phyloP scores from a whole-genome alignment of 2,113 vertebrate genomes.

The Ascaphus truei region DNA sequence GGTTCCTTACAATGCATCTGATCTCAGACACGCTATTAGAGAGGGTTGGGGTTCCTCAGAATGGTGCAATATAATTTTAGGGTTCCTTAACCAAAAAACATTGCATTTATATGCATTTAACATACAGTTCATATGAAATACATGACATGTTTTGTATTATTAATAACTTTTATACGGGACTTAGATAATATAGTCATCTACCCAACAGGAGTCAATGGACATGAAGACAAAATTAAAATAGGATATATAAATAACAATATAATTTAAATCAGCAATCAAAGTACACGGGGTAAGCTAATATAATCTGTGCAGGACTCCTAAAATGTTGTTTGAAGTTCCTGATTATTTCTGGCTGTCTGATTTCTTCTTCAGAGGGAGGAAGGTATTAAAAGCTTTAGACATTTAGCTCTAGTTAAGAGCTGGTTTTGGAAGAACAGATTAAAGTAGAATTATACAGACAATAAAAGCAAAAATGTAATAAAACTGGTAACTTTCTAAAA shows the following conservation, averaged over 20 bases:
- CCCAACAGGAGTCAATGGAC: neutral
- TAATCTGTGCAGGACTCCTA: constrained; percentile 39
- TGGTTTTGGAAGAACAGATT: constrained; percentile 34
- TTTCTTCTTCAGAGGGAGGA: constrained; percentile 27
- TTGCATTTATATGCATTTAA: no score
- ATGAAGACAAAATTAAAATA: constrained; percentile 1
- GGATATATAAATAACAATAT: constrained; percentile 22
- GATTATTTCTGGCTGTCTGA: constrained; percentile 36
- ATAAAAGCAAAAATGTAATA: constrained; percentile 36
- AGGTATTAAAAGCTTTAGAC: constrained; percentile 32
- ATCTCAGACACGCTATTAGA: no score
- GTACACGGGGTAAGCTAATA: constrained; percentile 27
- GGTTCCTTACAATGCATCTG: no score
- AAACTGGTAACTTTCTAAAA: constrained; percentile 3
- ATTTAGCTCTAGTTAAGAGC: constrained; percentile 25
- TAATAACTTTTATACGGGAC: constrained; percentile 7
- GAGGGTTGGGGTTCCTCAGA: no score
- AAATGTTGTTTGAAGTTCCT: constrained; percentile 33
- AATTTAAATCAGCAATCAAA: constrained; percentile 15
- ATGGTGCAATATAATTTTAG: no score
- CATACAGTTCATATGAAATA: neutral
- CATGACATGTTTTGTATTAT: neutral
- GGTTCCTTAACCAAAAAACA: no score
- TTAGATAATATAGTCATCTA: neutral
- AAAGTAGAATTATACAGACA: constrained; percentile 32